These are phyloP conservation scores for Eidolon helvum DNA, from an alignment of 2,113 vertebrate genomes.

Conservation along the genomic window DNA sequence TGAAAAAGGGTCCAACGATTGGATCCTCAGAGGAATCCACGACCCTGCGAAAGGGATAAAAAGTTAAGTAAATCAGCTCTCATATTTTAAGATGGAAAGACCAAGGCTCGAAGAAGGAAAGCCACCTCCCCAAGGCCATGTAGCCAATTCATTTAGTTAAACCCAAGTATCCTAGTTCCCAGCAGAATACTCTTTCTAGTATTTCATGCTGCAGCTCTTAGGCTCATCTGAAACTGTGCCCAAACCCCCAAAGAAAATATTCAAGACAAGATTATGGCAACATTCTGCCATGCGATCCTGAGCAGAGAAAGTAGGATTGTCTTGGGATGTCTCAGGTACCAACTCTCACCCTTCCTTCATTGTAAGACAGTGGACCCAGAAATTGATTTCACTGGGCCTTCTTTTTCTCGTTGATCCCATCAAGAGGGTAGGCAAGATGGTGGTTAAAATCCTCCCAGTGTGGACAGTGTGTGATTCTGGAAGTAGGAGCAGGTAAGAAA, in stretches of 20 bases:
- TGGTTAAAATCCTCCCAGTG: rapidly evolving
- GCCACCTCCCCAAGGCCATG: not conserved
- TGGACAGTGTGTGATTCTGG: not conserved
- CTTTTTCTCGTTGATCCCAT: not conserved
- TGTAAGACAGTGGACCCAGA: not conserved
- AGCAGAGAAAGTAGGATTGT: not conserved
- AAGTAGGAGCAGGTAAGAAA: not conserved
- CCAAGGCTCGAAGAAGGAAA: slow-evolving; percentile 1
- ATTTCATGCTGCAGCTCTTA: not conserved
- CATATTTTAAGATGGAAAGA: not conserved
- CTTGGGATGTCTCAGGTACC: not conserved
- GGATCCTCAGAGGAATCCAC: not conserved
- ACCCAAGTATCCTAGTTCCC: not conserved
- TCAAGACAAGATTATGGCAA: not conserved
- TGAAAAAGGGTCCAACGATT: not conserved
- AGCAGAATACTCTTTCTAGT: not conserved
- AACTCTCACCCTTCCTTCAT: not conserved
- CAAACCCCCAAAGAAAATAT: not conserved
- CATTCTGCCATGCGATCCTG: not conserved
- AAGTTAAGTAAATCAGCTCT: not conserved
- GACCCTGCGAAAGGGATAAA: not conserved
- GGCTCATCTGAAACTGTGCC: not conserved
- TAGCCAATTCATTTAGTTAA: not conserved
- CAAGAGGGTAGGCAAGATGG: not conserved
- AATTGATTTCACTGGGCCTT: not conserved